These are phyloP conservation scores for Galleria mellonella DNA, from an alignment of 1,140 invertebrate genomes.

Conservation along the genomic window DNA sequence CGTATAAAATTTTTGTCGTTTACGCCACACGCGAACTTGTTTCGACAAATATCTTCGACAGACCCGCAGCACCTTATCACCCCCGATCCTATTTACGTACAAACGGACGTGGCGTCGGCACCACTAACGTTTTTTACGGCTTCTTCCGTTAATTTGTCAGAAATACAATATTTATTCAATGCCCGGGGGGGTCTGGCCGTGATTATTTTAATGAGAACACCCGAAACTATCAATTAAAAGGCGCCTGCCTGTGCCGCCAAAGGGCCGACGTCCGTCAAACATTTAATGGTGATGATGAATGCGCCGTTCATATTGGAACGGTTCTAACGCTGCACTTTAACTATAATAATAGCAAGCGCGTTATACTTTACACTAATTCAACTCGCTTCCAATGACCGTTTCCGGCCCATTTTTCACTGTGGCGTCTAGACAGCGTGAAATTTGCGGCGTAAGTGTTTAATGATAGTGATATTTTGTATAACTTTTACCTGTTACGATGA, in stretches of 20 bases:
- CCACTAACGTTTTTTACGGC: slow-evolving; percentile 27
- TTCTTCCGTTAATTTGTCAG: slow-evolving; percentile 61
- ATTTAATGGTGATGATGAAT: slow-evolving; percentile 22
- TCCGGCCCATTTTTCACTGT: slow-evolving; percentile 2
- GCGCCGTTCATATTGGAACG: not conserved
- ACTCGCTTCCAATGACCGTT: not conserved
- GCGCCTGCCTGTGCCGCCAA: slow-evolving; percentile 36
- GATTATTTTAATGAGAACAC: slow-evolving; percentile 43
- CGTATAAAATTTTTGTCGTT: too few relatives aligned
- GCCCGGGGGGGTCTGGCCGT: slow-evolving; percentile 19
- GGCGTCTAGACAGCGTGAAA: too few relatives aligned
- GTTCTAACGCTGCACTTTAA: not conserved
- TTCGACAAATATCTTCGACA: too few relatives aligned
- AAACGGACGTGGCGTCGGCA: slow-evolving; percentile 17
- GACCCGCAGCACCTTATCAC: too few relatives aligned
- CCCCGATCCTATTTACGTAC: slow-evolving; percentile 16
- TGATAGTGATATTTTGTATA: too few relatives aligned
- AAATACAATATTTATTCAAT: slow-evolving; percentile 57
- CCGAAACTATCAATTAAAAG: slow-evolving; percentile 59
- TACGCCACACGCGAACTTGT: too few relatives aligned
- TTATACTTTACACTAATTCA: too few relatives aligned
- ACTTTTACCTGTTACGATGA: too few relatives aligned
- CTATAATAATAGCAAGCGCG: too few relatives aligned
- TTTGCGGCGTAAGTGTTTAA: too few relatives aligned
- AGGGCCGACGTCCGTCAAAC: slow-evolving; percentile 5